Conservation (phyloP, 35 echinoderm and acorn worm species). For the Apostichopus japonicus region DNA sequence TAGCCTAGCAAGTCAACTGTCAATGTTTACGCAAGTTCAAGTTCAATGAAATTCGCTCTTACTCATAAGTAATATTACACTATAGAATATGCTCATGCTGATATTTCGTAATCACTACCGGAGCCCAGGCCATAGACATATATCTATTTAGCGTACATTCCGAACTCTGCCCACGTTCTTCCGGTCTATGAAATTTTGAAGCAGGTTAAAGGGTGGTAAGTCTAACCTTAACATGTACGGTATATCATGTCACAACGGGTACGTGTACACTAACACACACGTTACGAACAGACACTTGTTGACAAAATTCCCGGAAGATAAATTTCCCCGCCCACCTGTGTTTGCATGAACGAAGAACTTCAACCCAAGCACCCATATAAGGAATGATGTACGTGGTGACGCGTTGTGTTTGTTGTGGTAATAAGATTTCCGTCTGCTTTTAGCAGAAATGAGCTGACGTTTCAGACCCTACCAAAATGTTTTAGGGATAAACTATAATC, state of each 20-base stretch:
- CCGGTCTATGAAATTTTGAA: constrained; percentile 8
- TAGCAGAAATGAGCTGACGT: constrained; percentile 44
- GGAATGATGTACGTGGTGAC: background rate
- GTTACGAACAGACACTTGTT: background rate
- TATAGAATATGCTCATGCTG: no score
- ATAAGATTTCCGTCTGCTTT: constrained; percentile 50
- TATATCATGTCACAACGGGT: background rate
- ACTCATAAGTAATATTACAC: no score
- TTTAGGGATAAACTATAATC: background rate
- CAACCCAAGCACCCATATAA: constrained; percentile 8
- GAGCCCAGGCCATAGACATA: no score
- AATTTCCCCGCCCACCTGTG: constrained; percentile 39
- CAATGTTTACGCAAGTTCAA: no score
- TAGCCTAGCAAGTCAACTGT: no score
- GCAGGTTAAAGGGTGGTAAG: no score
- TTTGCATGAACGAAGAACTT: constrained; percentile 7
- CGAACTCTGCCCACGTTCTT: constrained; percentile 39
- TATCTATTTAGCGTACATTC: constrained; percentile 7
- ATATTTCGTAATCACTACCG: no score
- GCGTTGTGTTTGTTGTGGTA: constrained; percentile 37
- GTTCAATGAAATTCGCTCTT: no score
- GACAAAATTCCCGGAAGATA: constrained; percentile 41
- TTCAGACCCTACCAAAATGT: background rate
- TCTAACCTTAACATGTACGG: background rate
- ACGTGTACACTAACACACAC: background rate